Conservation (phyloP, 2,888 invertebrate species). For the Leptodirus hochenwartii region DNA sequence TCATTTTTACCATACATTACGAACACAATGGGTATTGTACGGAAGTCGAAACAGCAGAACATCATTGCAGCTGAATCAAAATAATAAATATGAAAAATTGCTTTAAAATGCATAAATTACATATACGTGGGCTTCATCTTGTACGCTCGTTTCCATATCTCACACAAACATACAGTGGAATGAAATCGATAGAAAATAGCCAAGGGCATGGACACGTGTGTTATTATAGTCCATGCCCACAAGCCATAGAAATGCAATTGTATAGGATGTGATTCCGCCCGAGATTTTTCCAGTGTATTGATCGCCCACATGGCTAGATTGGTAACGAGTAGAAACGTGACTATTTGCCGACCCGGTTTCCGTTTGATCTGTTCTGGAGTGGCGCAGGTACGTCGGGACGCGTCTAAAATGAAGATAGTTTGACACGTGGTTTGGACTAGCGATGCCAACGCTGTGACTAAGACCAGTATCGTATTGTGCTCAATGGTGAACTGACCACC, state of each 20-base stretch:
- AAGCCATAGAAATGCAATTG: slow-evolving; percentile 82
- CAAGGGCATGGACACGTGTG: slow-evolving; percentile 81
- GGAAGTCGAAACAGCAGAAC: too few relatives aligned
- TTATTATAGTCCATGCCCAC: slow-evolving; percentile 93
- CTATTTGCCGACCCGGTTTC: slow-evolving; percentile 85
- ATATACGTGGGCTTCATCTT: slow-evolving; percentile 78
- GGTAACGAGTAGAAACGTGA: slow-evolving; percentile 77
- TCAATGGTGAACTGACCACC: slow-evolving; percentile 78
- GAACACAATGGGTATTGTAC: too few relatives aligned
- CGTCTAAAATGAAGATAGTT: slow-evolving; percentile 81
- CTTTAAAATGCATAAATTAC: too few relatives aligned
- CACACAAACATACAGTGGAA: slow-evolving; percentile 86
- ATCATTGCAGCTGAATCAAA: too few relatives aligned
- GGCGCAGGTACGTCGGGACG: slow-evolving; percentile 66
- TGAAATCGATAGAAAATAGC: slow-evolving; percentile 92
- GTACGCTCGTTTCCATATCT: slow-evolving; percentile 92
- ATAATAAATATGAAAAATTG: too few relatives aligned
- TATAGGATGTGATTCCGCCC: slow-evolving; percentile 81
- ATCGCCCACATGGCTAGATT: slow-evolving; percentile 92
- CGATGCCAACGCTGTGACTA: slow-evolving; percentile 69
- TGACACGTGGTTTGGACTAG: slow-evolving; percentile 78
- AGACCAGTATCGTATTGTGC: slow-evolving; percentile 60
- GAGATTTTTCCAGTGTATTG: slow-evolving; percentile 77
- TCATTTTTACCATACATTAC: too few relatives aligned
- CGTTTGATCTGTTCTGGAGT: slow-evolving; percentile 64